Evolutionary conservation across 2,888 invertebrate genomes (phyloP).

Genomic region (Pachymerium ferrugineum): DNA sequence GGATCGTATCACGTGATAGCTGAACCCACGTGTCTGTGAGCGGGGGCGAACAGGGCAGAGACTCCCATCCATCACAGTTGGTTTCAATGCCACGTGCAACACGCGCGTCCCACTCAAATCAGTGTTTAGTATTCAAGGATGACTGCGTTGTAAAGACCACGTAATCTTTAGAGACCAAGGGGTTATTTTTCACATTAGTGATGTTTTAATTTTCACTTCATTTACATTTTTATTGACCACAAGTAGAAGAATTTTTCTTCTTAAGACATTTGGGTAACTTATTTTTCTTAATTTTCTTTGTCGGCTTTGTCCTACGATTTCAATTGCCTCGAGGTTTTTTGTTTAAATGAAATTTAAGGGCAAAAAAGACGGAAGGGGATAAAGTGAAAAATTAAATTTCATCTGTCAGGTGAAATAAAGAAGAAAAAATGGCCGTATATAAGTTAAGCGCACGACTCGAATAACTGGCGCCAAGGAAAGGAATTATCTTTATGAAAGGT

Average conservation of each 20-base stretch:
- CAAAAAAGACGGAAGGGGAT: background rate
- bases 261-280: background rate
- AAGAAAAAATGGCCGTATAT: too few relatives aligned
- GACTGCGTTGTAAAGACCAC: background rate
- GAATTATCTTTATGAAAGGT: background rate
- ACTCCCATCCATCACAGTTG: background rate
- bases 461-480: background rate
- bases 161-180: background rate
- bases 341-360: too few relatives aligned
- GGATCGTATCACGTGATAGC: background rate
- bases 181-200: slow-evolving; percentile 9
- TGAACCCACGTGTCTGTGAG: background rate
- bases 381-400: background rate
- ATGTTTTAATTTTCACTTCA: slow-evolving; percentile 17
- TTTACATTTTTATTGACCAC: background rate
- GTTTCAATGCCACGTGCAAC: slow-evolving; percentile 22
- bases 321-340: too few relatives aligned
- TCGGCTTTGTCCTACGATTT: background rate
- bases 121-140: background rate
- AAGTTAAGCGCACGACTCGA: too few relatives aligned
- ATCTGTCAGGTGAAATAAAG: too few relatives aligned
- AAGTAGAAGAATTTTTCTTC: background rate
- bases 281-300: background rate
- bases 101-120: background rate
- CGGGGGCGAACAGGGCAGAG: slow-evolving; percentile 1